Conservation (phyloP, 1,140 invertebrate species). For the Caenorhabditis briggsae region DNA sequence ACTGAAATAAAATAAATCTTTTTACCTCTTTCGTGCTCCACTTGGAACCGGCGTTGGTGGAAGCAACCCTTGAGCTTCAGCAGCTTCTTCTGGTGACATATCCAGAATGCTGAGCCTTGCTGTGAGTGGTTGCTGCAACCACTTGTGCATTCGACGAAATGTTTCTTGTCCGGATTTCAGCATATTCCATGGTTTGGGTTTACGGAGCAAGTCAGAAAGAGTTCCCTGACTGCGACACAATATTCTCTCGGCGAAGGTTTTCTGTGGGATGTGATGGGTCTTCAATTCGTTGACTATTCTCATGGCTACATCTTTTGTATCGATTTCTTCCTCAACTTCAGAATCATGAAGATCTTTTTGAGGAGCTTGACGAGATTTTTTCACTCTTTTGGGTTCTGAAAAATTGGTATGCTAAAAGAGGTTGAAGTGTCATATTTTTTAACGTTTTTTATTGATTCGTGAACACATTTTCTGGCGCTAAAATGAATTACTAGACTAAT, state of each 20-base stretch:
- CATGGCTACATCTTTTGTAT: slow-evolving; percentile 78
- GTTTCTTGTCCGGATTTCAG: slow-evolving; percentile 78
- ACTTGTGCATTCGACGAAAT: slow-evolving; percentile 78
- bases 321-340: slow-evolving; percentile 77
- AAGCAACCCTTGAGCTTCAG: slow-evolving; percentile 61
- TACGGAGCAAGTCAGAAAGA: slow-evolving; percentile 77
- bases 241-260: slow-evolving; percentile 78
- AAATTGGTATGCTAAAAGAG: background rate
- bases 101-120: slow-evolving; percentile 75
- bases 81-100: slow-evolving; percentile 68
- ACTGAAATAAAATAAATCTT: background rate
- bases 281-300: slow-evolving; percentile 77
- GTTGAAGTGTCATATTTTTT: too few relatives aligned
- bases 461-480: too few relatives aligned
- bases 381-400: background rate
- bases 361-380: slow-evolving; percentile 69
- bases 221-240: slow-evolving; percentile 78
- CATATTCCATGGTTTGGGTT: slow-evolving; percentile 78
- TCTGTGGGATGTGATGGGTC: slow-evolving; percentile 77
- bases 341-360: slow-evolving; percentile 74
- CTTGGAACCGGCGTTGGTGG: slow-evolving; percentile 77
- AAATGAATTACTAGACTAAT: too few relatives aligned
- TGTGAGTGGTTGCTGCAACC: slow-evolving; percentile 76
- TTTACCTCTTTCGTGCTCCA: slow-evolving; percentile 66
- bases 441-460: too few relatives aligned